Base-by-base conservation (phyloP, 2,113 vertebrate species). In the Myotis yumanensis region DNA sequence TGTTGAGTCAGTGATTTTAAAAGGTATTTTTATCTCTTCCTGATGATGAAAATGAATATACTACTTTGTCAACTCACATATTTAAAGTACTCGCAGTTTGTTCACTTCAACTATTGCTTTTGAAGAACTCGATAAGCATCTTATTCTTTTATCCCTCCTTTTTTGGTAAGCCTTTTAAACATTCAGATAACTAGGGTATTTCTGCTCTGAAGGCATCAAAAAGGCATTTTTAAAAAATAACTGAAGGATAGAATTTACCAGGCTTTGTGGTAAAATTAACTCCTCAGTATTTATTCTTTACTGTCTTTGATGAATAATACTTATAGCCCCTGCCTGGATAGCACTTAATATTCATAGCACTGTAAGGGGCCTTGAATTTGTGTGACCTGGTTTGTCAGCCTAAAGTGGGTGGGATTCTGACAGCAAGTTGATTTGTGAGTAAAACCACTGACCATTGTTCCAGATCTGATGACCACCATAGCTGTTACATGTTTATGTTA, bases 1-100 rank as follows among this genome's bases (percentile, higher is more conserved):
- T 81, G 54, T 80, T 72, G 62, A 91, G 54, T 95, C 40, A 37
- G 32, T 95, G 57, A 57, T 86, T 94, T 94, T 51, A 28, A 89
- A 80, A 59, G 51, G 57, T 25, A 48, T 69, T 79, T 81, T 85
- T 54, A 51, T 79, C 48, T 92, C 69, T 94, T 89, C 32, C 62
- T 83, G 71, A n/a, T 73, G 87, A 79, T n/a, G 69, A 43, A 95
- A 89, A 62, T 51, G 54, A 93, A 62, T 64, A 54, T 54, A 40
- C 18, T 43, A 52, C 46, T 95, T 89, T 93, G 43, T 37, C 73
- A 85, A 91, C 4, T 87, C 35, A 76, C 15, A 40, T 46, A 88
- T 35, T 66, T 66, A 92, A 96, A 86, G 52, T 32, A 91, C 71
- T 43, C 35, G 37, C 9, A 51, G 10, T 88, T 66, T 69, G 30